Conservation (phyloP, 2,888 invertebrate species). For the Dryococelus australis region DNA sequence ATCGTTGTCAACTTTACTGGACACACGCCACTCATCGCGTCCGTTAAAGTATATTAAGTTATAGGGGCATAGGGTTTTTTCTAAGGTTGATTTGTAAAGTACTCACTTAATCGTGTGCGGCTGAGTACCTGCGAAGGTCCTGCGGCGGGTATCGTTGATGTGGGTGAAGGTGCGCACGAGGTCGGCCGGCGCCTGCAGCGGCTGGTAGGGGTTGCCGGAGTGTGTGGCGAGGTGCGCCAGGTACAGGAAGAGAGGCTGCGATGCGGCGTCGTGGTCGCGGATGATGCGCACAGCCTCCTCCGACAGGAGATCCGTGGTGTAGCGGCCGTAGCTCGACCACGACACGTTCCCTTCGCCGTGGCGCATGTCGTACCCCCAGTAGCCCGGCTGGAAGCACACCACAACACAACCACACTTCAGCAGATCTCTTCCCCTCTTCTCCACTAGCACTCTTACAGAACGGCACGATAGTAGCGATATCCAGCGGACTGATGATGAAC, state of each 20-base stretch:
- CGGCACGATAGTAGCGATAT: too few species aligned
- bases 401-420: too few species aligned
- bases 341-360: constrained; percentile 71
- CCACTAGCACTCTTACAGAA: too few species aligned
- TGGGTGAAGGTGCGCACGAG: constrained; percentile 68
- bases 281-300: constrained; percentile 78
- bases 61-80: too few species aligned
- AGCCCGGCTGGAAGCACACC: constrained; percentile 50
- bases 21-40: too few species aligned
- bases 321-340: constrained; percentile 79
- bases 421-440: too few species aligned
- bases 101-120: too few species aligned
- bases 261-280: constrained; percentile 66
- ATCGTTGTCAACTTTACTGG: too few species aligned
- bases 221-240: constrained; percentile 90
- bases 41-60: too few species aligned
- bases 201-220: constrained; percentile 84
- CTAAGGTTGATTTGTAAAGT: too few species aligned
- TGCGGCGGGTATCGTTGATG: constrained; percentile 73
- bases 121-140: constrained; percentile 78
- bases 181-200: constrained; percentile 77
- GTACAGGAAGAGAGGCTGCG: constrained; percentile 82
- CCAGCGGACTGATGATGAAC: too few species aligned
- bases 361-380: constrained; percentile 70
- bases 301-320: constrained; percentile 86